Conservation (phyloP, 1,140 invertebrate species). For the Drosophila paulistorum region DNA sequence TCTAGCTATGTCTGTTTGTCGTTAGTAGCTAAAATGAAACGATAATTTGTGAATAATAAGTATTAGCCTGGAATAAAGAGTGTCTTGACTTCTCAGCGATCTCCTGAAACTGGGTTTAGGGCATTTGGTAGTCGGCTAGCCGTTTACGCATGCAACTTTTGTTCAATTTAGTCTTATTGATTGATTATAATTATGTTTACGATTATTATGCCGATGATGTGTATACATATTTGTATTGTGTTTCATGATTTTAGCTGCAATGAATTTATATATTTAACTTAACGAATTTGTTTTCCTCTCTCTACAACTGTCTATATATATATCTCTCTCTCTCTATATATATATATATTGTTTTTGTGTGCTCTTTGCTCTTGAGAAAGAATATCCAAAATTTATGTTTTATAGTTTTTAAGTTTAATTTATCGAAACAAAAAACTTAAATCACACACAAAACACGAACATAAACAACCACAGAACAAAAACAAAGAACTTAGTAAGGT, state of each 20-base stretch:
- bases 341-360: slow-evolving; percentile 24
- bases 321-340: not conserved
- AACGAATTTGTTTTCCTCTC: slow-evolving; percentile 21
- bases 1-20: no score
- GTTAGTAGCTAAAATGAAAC: no score
- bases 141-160: slow-evolving; percentile 19
- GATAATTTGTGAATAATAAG: not conserved
- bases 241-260: slow-evolving; percentile 50
- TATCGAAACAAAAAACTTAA: slow-evolving; percentile 44
- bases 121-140: not conserved
- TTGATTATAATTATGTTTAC: slow-evolving; percentile 16
- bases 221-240: slow-evolving; percentile 28
- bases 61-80: no score
- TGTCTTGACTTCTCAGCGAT: no score
- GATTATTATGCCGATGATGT: slow-evolving; percentile 3
- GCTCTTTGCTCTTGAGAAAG: slow-evolving; percentile 59
- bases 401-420: slow-evolving; percentile 78
- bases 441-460: slow-evolving; percentile 21
- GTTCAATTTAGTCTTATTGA: slow-evolving; percentile 10
- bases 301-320: not conserved
- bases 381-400: slow-evolving; percentile 70
- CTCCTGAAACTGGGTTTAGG: not conserved
- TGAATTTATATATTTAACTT: slow-evolving; percentile 52
- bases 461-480: slow-evolving; percentile 32
- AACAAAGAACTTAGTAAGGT: slow-evolving; percentile 69